These are phyloP conservation scores for Pyrocoelia pectoralis DNA, from an alignment of 2,888 invertebrate genomes.

Conservation along the genomic window DNA sequence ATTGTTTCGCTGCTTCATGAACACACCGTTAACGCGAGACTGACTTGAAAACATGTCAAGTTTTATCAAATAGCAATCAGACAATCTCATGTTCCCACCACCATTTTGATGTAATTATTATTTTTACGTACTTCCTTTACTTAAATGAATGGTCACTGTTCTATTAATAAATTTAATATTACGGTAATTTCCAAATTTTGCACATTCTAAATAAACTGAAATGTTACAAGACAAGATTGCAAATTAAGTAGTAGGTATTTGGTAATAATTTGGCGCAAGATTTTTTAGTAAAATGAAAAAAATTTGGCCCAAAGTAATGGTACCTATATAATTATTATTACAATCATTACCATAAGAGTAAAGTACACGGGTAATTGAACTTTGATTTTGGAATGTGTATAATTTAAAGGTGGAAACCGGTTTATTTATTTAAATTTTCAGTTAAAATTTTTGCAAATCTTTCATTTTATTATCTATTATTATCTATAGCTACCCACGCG, in stretches of 20 bases:
- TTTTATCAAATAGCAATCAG: slow-evolving; percentile 36
- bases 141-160: background rate
- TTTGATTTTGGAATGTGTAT: background rate
- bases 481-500: too few relatives aligned
- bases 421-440: background rate
- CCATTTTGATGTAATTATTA: slow-evolving; percentile 19
- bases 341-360: too few relatives aligned
- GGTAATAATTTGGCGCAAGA: too few relatives aligned
- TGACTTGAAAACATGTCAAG: slow-evolving; percentile 34
- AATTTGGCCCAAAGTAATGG: too few relatives aligned
- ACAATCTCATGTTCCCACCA: slow-evolving; percentile 33
- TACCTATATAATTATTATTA: too few relatives aligned
- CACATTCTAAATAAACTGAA: too few relatives aligned
- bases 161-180: too few relatives aligned
- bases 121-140: background rate
- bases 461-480: too few relatives aligned
- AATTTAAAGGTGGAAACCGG: background rate
- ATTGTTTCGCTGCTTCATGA: slow-evolving; percentile 16
- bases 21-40: slow-evolving; percentile 30
- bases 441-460: too few relatives aligned
- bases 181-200: background rate
- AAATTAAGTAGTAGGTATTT: too few relatives aligned
- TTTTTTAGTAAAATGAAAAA: too few relatives aligned
- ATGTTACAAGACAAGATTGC: too few relatives aligned
- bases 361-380: background rate